A percentile compares a stretch with the other conserved stretches of the same genome.
Evolutionary conservation across 2,797 vertebrate genomes (phyloP).

Genomic region (Mormyrops attenuatus): DNA sequence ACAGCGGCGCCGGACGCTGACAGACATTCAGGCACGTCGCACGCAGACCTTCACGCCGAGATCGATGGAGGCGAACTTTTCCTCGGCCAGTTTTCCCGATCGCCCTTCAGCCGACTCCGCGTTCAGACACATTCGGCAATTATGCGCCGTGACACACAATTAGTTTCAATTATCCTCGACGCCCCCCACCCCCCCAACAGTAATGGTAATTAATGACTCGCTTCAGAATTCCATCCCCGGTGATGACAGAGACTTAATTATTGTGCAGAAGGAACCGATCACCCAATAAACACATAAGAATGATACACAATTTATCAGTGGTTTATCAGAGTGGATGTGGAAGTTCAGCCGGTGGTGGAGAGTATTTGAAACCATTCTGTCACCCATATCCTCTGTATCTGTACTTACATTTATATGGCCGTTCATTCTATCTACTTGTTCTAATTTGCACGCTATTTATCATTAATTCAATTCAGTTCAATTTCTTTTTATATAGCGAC

Average conservation of each 20-base stretch:
- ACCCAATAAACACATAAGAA: conserved; percentile 18
- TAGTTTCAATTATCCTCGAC: conserved; percentile 9
- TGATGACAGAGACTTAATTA: conserved; percentile 17
- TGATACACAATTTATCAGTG: conserved; percentile 1
- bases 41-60: not conserved
- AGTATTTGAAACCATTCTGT: not conserved
- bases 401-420: not conserved
- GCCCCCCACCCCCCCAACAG: not conserved
- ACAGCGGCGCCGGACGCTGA: not conserved
- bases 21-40: not conserved
- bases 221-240: not conserved
- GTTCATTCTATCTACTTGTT: not conserved
- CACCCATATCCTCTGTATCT: not conserved
- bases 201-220: conserved; percentile 18
- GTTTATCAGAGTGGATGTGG: not conserved
- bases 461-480: not conserved
- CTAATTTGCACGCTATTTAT: not conserved
- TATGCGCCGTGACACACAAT: conserved; percentile 7
- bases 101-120: not conserved
- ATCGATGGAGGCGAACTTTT: not conserved
- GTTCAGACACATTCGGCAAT: conserved; percentile 11
- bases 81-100: not conserved
- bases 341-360: not conserved
- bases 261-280: conserved; percentile 12
- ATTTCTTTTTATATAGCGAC: not conserved